Percentiles rank a stretch among this genome's conserved stretches.
Conservation (phyloP, 2,797 vertebrate species). For the Phrynocephalus vlangalii region DNA sequence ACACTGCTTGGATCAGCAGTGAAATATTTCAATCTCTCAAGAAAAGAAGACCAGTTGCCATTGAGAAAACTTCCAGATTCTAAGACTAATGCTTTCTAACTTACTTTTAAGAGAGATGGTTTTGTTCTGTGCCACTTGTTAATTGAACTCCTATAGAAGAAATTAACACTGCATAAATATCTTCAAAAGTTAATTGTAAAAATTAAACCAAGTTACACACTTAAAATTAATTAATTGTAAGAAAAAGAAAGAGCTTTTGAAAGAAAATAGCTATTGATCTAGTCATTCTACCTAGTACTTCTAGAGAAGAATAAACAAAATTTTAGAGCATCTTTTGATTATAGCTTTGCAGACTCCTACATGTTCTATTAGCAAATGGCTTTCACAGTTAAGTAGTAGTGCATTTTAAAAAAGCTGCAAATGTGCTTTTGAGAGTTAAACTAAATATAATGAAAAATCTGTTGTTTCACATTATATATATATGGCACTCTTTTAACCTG, state of each 20-base stretch:
- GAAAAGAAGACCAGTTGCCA: too few species aligned
- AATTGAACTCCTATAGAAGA: not conserved
- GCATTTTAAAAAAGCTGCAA: not conserved
- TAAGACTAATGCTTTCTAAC: not conserved
- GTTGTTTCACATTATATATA: constrained; percentile 9
- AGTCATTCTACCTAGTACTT: constrained; percentile 4
- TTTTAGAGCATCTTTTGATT: constrained; percentile 2
- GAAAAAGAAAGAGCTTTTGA: constrained; percentile 14
- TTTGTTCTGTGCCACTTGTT: not conserved
- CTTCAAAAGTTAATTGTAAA: constrained; percentile 49
- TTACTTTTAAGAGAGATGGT: not conserved
- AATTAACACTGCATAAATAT: constrained; percentile 23
- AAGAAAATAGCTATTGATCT: constrained; percentile 22
- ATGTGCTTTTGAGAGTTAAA: constrained; percentile 15
- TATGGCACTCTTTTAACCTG: not conserved
- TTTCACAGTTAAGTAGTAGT: constrained; percentile 30
- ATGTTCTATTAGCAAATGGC: constrained; percentile 3
- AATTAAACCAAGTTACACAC: constrained; percentile 39
- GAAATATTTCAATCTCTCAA: too few species aligned
- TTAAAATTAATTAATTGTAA: constrained; percentile 34
- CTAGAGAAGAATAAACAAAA: not conserved
- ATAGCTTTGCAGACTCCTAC: constrained; percentile 19
- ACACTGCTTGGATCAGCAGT: too few species aligned
- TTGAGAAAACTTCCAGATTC: too few species aligned
- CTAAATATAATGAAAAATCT: not conserved